Percentiles rank a stretch among this genome's conserved stretches.
Conservation (phyloP, 2,797 vertebrate genomes). For the Myotis vivesi region DNA sequence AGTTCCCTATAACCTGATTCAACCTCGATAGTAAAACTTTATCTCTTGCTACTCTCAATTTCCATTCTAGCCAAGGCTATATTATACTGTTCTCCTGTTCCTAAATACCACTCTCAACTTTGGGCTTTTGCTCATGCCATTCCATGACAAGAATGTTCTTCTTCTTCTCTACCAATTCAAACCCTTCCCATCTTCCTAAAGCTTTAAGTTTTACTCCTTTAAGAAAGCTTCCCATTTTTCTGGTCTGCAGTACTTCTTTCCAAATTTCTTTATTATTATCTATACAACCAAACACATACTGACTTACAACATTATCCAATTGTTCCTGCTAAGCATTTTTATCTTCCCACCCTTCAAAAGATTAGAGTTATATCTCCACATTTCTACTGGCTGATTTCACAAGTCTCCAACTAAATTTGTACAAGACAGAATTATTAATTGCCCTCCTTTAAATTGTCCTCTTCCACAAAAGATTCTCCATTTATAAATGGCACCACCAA, state of each 20-base stretch:
- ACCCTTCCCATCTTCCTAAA: neutral
- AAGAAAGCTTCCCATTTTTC: neutral
- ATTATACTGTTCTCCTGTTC: neutral
- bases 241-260: neutral
- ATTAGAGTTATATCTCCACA: neutral
- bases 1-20: neutral
- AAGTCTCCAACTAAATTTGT: slow-evolving; percentile 15
- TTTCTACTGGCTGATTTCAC: neutral
- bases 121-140: neutral
- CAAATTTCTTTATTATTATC: slow-evolving; percentile 30
- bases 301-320: slow-evolving; percentile 14
- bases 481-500: neutral
- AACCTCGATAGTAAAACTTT: neutral
- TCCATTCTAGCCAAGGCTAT: neutral
- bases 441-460: neutral
- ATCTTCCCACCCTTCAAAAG: neutral
- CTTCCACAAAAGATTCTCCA: neutral
- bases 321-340: slow-evolving; percentile 2
- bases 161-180: slow-evolving; percentile 6
- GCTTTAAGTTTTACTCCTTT: slow-evolving; percentile 33
- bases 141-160: neutral
- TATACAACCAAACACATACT: neutral
- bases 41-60: neutral
- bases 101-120: neutral
- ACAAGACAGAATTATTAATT: slow-evolving; percentile 20